Evolutionary conservation across 2,888 invertebrate species (phyloP).

Genomic region (Scaptomyza polygonia): DNA sequence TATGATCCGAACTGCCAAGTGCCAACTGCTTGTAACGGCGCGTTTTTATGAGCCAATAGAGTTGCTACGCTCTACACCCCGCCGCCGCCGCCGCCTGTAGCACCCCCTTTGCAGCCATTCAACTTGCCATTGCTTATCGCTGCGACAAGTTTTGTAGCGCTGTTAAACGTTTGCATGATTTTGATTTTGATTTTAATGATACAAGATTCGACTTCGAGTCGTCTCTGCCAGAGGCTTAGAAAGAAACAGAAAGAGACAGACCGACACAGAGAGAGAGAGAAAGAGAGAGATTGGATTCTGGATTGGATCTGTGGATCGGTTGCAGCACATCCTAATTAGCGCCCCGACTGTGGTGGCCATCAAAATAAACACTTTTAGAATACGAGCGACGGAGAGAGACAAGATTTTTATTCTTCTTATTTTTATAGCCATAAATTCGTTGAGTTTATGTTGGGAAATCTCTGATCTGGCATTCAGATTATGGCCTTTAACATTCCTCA

Average conservation of each 20-base stretch:
- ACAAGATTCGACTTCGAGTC: constrained; percentile 17
- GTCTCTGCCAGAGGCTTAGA: too few relatives aligned
- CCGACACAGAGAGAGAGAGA: too few relatives aligned
- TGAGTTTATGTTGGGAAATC: constrained; percentile 72
- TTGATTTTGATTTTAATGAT: constrained; percentile 72
- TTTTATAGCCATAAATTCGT: constrained; percentile 65
- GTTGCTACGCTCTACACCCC: background rate
- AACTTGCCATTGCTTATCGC: constrained; percentile 12
- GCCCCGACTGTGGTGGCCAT: constrained; percentile 69
- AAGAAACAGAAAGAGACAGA: background rate
- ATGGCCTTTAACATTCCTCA: constrained; percentile 16
- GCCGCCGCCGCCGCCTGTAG: background rate
- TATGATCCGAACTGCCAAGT: constrained; percentile 64
- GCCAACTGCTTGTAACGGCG: constrained; percentile 79
- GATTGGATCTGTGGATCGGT: background rate
- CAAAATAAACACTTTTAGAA: constrained; percentile 82
- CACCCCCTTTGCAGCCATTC: background rate
- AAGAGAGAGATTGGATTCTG: too few relatives aligned
- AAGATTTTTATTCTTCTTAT: constrained; percentile 30
- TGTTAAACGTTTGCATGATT: constrained; percentile 80
- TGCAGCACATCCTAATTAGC: constrained; percentile 72
- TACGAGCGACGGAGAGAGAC: constrained; percentile 67
- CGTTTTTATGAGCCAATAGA: constrained; percentile 65
- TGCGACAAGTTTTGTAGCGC: constrained; percentile 76
- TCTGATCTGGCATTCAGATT: constrained; percentile 46